Conservation (phyloP, 2,888 invertebrate genomes). For the Coelinius sp. region DNA sequence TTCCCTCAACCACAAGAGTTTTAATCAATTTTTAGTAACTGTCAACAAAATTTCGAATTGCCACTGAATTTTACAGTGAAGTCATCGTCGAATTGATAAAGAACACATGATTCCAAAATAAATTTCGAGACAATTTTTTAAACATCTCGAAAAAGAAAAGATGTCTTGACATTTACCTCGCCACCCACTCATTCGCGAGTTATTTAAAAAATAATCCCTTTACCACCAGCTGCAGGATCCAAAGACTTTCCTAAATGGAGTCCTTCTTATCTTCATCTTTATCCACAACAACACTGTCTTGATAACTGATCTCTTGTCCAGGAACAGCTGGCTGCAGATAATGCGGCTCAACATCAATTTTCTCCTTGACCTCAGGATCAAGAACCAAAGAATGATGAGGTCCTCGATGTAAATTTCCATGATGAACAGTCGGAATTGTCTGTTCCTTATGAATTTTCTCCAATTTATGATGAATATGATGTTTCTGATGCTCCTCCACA, state of each 20-base stretch:
- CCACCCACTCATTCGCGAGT: no score
- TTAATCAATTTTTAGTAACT: no score
- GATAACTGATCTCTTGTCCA: constrained; percentile 75
- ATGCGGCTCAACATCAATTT: constrained; percentile 75
- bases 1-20: no score
- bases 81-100: no score
- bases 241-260: background rate
- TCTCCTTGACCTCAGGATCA: constrained; percentile 72
- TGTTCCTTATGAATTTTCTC: constrained; percentile 49
- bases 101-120: background rate
- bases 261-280: constrained; percentile 60
- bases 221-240: no score
- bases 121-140: background rate
- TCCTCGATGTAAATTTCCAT: constrained; percentile 71
- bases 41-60: no score
- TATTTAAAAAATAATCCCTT: no score
- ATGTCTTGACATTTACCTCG: no score
- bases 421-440: constrained; percentile 60
- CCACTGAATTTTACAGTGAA: no score
- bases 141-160: no score
- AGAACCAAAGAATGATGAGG: constrained; percentile 75
- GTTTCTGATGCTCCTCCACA: constrained; percentile 50
- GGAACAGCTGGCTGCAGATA: constrained; percentile 75
- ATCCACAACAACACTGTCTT: constrained; percentile 63
- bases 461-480: constrained; percentile 55